Evolutionary conservation across 1,140 invertebrate genomes (phyloP).

Genomic region (Amphibalanus amphitrite): DNA sequence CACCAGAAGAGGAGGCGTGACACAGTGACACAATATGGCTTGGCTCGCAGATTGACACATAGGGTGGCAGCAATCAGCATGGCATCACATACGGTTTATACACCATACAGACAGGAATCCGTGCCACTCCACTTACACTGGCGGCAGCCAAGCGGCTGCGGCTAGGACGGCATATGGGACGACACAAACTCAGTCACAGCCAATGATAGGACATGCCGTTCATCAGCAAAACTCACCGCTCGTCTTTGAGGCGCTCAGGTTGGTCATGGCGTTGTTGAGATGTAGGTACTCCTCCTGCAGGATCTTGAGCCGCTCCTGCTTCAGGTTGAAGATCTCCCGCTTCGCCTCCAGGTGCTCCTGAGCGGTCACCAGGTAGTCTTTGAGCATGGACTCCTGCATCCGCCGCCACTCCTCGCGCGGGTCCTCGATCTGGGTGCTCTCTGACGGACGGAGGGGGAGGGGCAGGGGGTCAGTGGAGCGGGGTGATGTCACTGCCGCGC

Average conservation of each 20-base stretch:
- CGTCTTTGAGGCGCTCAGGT: neutral
- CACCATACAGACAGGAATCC: neutral
- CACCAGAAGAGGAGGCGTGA: too few species aligned
- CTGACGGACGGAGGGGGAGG: conserved; percentile 27
- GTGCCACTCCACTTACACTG: too few species aligned
- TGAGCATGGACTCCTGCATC: conserved; percentile 88
- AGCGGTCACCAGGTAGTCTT: conserved; percentile 85
- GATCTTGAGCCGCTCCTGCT: conserved; percentile 74
- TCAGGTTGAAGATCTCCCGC: conserved; percentile 88
- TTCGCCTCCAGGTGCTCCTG: conserved; percentile 82
- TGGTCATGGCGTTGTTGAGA: conserved; percentile 38
- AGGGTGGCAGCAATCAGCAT: too few species aligned
- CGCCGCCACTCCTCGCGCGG: conserved; percentile 86
- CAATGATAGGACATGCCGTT: too few species aligned
- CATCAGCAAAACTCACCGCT: neutral
- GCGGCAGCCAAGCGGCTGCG: too few species aligned
- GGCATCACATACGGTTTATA: neutral
- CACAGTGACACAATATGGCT: too few species aligned
- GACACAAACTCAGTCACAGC: too few species aligned
- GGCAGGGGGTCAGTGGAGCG: too few species aligned
- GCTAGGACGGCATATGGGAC: too few species aligned
- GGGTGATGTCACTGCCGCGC: too few species aligned
- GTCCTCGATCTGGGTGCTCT: conserved; percentile 88
- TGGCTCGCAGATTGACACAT: too few species aligned
- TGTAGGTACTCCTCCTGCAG: conserved; percentile 93